Conservation (phyloP, 30 jellyfish, hydroid and myxozoan genomes). For the Chironex yamaguchii region DNA sequence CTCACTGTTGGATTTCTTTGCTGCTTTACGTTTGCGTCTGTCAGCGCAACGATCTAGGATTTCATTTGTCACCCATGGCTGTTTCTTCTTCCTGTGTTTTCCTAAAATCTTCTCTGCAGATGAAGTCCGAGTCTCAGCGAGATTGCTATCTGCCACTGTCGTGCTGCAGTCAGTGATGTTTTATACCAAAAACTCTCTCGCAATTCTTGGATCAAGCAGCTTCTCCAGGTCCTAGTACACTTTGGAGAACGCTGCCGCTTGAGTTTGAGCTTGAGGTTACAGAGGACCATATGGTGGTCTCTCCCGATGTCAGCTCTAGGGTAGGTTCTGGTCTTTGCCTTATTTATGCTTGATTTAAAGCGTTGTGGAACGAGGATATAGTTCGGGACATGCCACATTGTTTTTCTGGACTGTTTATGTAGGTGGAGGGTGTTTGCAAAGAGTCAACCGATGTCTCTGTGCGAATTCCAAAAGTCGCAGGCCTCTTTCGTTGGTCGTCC, state of each 20-base stretch:
- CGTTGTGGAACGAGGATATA: conserved; percentile 35
- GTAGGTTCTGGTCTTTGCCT: conserved; percentile 19
- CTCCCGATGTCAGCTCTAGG: conserved; percentile 50
- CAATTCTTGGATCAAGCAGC: conserved; percentile 3
- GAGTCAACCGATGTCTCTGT: not conserved
- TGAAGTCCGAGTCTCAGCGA: not conserved
- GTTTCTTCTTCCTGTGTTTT: conserved; percentile 15
- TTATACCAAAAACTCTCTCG: not conserved
- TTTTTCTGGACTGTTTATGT: conserved; percentile 13
- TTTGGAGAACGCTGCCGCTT: not conserved
- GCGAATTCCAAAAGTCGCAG: conserved; percentile 31
- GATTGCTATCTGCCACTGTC: too few species aligned
- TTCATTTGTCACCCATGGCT: conserved; percentile 45
- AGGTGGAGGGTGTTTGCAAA: not conserved
- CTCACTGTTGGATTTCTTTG: too few species aligned
- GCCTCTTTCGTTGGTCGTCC: conserved; percentile 42
- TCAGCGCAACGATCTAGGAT: conserved; percentile 12
- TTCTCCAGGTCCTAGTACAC: conserved; percentile 42
- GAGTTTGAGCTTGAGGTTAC: conserved; percentile 20
- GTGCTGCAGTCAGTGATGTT: conserved; percentile 23
- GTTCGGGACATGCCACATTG: conserved; percentile 54
- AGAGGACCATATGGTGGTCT: conserved; percentile 46
- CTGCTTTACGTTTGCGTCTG: conserved; percentile 1
- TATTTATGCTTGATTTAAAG: conserved; percentile 35
- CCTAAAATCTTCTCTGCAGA: conserved; percentile 25